Base-by-base conservation (phyloP, 2,113 vertebrate species). In the Calyptommatus sinebrachiatus region DNA sequence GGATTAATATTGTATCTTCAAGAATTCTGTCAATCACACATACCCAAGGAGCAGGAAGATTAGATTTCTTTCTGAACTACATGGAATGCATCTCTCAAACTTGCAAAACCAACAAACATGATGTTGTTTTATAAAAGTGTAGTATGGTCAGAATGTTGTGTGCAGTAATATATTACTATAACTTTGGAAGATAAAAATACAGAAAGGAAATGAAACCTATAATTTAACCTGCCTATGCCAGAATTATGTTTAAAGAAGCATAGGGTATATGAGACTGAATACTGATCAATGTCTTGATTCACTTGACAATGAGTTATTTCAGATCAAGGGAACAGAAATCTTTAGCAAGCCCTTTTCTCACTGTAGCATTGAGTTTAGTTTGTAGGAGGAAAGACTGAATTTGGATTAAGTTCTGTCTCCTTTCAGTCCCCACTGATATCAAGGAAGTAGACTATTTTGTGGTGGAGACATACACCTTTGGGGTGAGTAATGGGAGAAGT, bases 1-100 rank as follows among this genome's bases (percentile, higher is more conserved):
- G 24, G 22, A 45, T 75, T 75, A 75, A 63, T 45, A 46, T 31
- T 12, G n/a, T 45, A 45, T 75, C 35, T 16, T n/a, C 60, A 22
- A 35, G 35, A 63, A 75, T 75, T 63, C 24, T 63, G 60, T 63
- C 60, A 75, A 46, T 63, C 73, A 75, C 57, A 28, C 35, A 61
- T 50, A 57, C 72, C 72, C 29, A 41, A 74, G 72, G 73, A 75
- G 12, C 41, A 26, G 73, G 3, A 12, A 46, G 35, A 63, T 45
- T 75, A 61, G 63, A 75, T 75, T 75, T 63, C 18, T 69, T 84
- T 83, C 66, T 62, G 41, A 63, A 45, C 20, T 12, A 46, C 35
- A n/a, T 4, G 8, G 28, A 68, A 46, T 24, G 57, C 22, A 74
- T 74, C 29, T 61, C 57, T 61, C 24, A 12, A 2, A 35, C 29